These are phyloP conservation scores for Charanyca ferruginea DNA, from an alignment of 2,888 invertebrate species.

Conservation along the genomic window DNA sequence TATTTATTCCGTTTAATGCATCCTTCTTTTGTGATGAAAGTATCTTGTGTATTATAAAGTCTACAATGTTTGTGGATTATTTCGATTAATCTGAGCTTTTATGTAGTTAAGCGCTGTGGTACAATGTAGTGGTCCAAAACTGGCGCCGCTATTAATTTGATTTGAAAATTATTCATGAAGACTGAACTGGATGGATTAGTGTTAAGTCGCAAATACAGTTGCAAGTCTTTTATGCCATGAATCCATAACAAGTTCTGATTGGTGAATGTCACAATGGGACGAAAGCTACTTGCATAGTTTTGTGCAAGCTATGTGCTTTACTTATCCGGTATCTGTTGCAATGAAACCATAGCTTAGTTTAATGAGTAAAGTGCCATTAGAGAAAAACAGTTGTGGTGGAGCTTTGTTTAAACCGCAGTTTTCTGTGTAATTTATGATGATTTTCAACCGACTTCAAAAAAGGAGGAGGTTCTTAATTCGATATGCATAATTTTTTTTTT, in stretches of 20 bases:
- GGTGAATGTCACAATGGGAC: not conserved
- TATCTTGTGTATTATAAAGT: slow-evolving; percentile 27
- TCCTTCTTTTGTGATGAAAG: slow-evolving; percentile 52
- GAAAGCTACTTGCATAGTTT: not conserved
- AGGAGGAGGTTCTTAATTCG: no score
- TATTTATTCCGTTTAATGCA: slow-evolving; percentile 60
- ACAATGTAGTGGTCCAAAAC: slow-evolving; percentile 39
- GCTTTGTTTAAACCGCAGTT: no score
- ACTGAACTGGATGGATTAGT: not conserved
- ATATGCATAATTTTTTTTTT: no score
- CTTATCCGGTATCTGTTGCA: not conserved
- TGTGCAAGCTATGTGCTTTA: not conserved
- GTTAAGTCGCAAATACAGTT: not conserved
- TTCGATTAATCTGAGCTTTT: slow-evolving; percentile 46
- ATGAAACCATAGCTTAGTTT: not conserved
- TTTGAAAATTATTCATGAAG: slow-evolving; percentile 6
- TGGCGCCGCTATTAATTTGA: slow-evolving; percentile 22
- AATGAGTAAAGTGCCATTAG: not conserved
- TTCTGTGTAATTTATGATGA: no score
- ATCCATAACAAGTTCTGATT: not conserved
- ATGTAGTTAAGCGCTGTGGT: slow-evolving; percentile 7
- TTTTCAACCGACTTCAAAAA: no score
- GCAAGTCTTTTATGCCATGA: not conserved
- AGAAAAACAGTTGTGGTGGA: not conserved
- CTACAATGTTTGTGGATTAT: slow-evolving; percentile 52